Conservation (phyloP, 1,140 invertebrate genomes). For the Drosophila kurseongensis region DNA sequence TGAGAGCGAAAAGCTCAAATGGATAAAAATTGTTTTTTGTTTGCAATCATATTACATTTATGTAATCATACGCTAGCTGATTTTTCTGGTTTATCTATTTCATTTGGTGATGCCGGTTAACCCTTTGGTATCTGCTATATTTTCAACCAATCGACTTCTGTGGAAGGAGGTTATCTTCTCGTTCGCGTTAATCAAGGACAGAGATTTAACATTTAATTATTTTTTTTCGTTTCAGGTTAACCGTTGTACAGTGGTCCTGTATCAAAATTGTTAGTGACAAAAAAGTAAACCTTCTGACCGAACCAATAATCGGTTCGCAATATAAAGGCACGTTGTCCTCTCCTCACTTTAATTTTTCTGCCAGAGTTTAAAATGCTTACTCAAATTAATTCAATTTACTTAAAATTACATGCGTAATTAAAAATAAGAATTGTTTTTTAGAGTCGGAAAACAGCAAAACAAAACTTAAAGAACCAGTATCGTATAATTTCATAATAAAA, state of each 20-base stretch:
- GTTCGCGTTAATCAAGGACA: slow-evolving; percentile 74
- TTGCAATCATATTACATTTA: slow-evolving; percentile 74
- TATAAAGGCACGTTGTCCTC: too few relatives aligned
- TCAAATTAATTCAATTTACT: too few relatives aligned
- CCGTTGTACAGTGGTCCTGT: not conserved
- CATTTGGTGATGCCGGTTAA: not conserved
- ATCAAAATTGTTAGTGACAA: not conserved
- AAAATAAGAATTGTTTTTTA: too few relatives aligned
- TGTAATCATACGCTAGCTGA: slow-evolving; percentile 35
- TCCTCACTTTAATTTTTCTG: too few relatives aligned
- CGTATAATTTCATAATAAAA: too few relatives aligned
- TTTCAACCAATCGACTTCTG: not conserved
- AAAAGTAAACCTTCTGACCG: too few relatives aligned
- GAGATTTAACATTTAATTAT: slow-evolving; percentile 50
- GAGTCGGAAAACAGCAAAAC: too few relatives aligned
- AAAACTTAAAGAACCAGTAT: too few relatives aligned
- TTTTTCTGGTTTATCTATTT: not conserved
- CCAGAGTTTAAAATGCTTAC: too few relatives aligned
- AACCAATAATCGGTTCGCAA: too few relatives aligned
- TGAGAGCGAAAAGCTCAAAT: slow-evolving; percentile 27
- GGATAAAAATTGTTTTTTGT: slow-evolving; percentile 67
- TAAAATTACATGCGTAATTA: too few relatives aligned
- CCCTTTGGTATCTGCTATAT: slow-evolving; percentile 20
- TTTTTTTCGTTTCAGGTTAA: slow-evolving; percentile 7
- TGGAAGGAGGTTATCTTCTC: slow-evolving; percentile 50